A percentile compares a stretch with the other conserved stretches of the same genome.
Conservation (phyloP, 1,140 invertebrate species). For the Trypoxylus dichotomus region DNA sequence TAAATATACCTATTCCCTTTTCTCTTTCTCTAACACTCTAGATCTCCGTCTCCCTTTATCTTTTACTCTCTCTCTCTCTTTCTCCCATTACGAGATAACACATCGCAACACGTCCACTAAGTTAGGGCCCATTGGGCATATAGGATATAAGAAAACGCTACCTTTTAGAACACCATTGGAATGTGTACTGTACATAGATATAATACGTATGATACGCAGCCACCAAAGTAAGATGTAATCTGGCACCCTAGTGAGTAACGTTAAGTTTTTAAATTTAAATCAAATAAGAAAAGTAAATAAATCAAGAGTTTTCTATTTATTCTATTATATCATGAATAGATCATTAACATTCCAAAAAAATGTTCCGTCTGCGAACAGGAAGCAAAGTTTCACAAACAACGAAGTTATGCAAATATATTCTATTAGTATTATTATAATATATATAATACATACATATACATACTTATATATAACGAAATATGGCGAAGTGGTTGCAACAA, state of each 20-base stretch:
- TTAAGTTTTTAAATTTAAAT: conserved; percentile 39
- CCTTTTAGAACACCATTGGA: conserved; percentile 46
- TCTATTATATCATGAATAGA: conserved; percentile 21
- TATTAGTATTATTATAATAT: conserved; percentile 40
- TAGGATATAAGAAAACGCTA: conserved; percentile 41
- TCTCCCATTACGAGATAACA: conserved; percentile 49
- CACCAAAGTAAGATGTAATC: conserved; percentile 38
- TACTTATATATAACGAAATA: conserved; percentile 3
- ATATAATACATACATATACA: conserved; percentile 14
- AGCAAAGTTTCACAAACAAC: conserved; percentile 63
- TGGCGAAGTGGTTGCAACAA: not conserved
- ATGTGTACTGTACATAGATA: conserved; percentile 27
- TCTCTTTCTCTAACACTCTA: conserved; percentile 14
- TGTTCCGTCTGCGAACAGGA: conserved; percentile 42
- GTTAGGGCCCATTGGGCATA: conserved; percentile 42
- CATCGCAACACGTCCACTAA: conserved; percentile 55
- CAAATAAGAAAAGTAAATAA: conserved; percentile 33
- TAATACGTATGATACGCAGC: conserved; percentile 26
- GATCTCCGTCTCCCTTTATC: not conserved
- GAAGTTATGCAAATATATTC: conserved; percentile 52
- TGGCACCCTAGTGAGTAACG: conserved; percentile 18
- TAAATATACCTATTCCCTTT: conserved; percentile 39
- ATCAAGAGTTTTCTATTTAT: conserved; percentile 11
- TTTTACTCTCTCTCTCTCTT: not conserved
- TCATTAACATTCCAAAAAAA: conserved; percentile 40